Evolutionary conservation across 2,888 invertebrate genomes (phyloP), one percentile per base, ranked within the genome.

Genomic region (Dysmachus trigonus): DNA sequence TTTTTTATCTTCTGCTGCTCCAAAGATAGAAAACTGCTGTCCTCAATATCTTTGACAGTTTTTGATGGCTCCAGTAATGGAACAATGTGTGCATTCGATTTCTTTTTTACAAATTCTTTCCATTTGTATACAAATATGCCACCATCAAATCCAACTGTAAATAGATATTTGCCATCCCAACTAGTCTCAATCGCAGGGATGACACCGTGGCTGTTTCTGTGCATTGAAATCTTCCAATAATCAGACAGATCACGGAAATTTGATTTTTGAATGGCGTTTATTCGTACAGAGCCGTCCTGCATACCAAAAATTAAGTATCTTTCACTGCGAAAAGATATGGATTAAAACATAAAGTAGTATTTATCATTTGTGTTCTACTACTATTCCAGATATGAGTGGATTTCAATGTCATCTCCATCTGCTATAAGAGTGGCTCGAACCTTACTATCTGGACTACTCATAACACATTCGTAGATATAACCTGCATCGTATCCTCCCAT

Each of bases 61-160:
- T 13, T 1, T 7, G 86, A 72, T 0, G 89, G 90, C 85, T 88
- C 72, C 0, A 86, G 3, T 22, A 33, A 6, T 8, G 62, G 33
- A 1, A 13, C 2, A 35, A 53, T 33, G 3, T 27, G 10, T 2
- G 30, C 1, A 13, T 10, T 33, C 13, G n/a, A 30, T 47, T 51
- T 51, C 15, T 10, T 47, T 79, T 30, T 13, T 7, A 8, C 4
- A 27, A 30, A 86, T 0, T 90, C 90, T 0, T 93, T 93, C 89
- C 95, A 94, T 0, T 90, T 89, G 89, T 94, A 97, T 0, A 95
- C 93, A 90, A 97, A 97, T 82, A 97, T 93, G 90, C 97, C 96
- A 4, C 96, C 96, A 90, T 97, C 97, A 22, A 93, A 90, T 0
- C 97, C 97, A 89, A 95, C 94, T 0, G 95, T 93, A 86, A 94